Base-by-base conservation (phyloP, 1,140 invertebrate genomes). In the Lordiphosa collinella region DNA sequence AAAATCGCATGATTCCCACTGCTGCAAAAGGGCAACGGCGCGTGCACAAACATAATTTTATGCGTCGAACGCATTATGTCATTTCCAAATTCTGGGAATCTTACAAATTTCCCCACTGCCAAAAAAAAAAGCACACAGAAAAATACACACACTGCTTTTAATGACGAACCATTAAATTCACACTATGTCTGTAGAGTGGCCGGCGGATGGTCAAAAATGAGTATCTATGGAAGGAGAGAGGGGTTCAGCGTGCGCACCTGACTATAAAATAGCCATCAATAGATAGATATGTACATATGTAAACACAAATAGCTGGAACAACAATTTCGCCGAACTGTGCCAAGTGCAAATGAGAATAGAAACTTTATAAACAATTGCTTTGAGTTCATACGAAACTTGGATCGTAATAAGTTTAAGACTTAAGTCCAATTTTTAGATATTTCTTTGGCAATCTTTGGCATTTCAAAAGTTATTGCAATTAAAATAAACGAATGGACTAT, bases 91-190 rank as follows among this genome's bases (percentile, higher is more conserved):
- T 80, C 76, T 56, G 52, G 65, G 70, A 71, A 75, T 47, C 49
- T 62, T 35, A 37, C 51, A 50, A 66, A 59, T 56, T 41, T 57
- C 56, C 56, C 56, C 37, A 32, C 16, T 40, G 16, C 37, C 51
- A 47, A 63, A 57, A 35, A 59, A 63, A 35, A 51, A 12, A 51
- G 46, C 34, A 52, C 25, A 63, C 43, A 65, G 48, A 4, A 14
- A 5, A n/a, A n/a, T n/a, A 1, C 14, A 18, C 40, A 11, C n/a
- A 25, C 18, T 29, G 7, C 31, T 60, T 75, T 78, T 82, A 67
- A 82, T 82, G 75, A 76, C 51, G 65, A 67, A 62, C 76, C 72
- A 80, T 79, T 65, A 80, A 80, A 47, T 64, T 73, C 63, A 73
- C 74, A 68, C 68, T 57, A 62, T 32, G 29, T 18, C 25, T 18